Evolutionary conservation across 2,797 vertebrate genomes (phyloP).

Genomic region (Dendrocincla tyrannina): DNA sequence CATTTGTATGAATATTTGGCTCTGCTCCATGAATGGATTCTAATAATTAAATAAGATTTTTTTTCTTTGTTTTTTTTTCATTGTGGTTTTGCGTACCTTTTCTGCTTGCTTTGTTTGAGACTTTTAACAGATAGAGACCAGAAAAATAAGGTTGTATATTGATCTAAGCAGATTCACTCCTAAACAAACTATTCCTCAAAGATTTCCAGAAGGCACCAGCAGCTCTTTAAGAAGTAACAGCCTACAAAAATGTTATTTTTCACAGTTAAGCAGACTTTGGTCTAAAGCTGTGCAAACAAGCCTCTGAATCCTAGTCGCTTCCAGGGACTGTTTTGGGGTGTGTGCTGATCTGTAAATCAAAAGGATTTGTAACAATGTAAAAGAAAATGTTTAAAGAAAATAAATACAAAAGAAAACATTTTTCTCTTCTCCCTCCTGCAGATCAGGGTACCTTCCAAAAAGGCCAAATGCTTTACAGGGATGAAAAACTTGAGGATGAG

Average conservation of each 20-base stretch:
- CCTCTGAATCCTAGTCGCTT: conserved; percentile 22
- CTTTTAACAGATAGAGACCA: not conserved
- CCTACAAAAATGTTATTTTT: conserved; percentile 67
- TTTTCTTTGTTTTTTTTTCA: not conserved
- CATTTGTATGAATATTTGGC: conserved; percentile 25
- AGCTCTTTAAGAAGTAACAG: conserved; percentile 42
- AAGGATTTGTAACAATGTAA: conserved; percentile 46
- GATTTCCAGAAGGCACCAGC: conserved; percentile 44
- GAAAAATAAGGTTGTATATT: conserved; percentile 52
- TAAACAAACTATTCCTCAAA: conserved; percentile 41
- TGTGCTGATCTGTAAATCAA: conserved; percentile 41
- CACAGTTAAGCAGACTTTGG: conserved; percentile 61
- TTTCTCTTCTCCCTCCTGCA: conserved; percentile 4
- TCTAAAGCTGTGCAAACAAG: conserved; percentile 65
- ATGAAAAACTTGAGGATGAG: not conserved
- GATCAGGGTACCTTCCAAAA: not conserved
- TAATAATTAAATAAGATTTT: conserved; percentile 5
- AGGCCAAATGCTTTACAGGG: not conserved
- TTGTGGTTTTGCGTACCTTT: not conserved
- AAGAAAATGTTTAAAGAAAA: conserved; percentile 40
- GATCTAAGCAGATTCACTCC: conserved; percentile 33
- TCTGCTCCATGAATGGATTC: conserved; percentile 8
- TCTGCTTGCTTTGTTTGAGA: conserved; percentile 33
- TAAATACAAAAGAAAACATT: not conserved
- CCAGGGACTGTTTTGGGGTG: conserved; percentile 38